phyloP scores from a whole-genome alignment of 2,113 vertebrate species.

The Erythrolamprus reginae region DNA sequence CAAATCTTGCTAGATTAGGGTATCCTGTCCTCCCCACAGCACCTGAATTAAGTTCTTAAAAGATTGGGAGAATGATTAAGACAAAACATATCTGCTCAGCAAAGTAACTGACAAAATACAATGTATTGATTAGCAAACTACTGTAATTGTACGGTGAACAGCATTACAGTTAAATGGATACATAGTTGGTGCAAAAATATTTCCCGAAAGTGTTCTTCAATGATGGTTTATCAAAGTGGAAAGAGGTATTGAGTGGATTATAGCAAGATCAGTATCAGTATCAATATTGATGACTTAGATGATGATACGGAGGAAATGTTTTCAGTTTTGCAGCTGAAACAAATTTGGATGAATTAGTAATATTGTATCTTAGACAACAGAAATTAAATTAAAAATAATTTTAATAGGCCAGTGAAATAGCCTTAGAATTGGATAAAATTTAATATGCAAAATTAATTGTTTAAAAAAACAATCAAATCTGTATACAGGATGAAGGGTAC shows the following conservation, averaged over 20 bases:
- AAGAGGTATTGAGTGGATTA: not conserved
- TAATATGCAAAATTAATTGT: not conserved
- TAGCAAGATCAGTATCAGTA: not conserved
- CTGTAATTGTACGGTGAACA: not conserved
- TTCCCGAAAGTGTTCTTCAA: not conserved
- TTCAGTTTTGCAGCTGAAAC: not conserved
- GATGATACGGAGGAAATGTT: not conserved
- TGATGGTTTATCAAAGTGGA: not conserved
- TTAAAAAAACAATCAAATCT: not conserved
- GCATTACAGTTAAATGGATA: not conserved
- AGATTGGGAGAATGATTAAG: not conserved
- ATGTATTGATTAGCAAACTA: not conserved
- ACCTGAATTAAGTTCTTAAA: not conserved
- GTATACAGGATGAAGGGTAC: not conserved
- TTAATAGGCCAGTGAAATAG: not conserved
- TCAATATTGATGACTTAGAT: not conserved
- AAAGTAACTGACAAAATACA: not conserved
- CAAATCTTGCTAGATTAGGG: not conserved
- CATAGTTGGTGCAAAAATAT: not conserved
- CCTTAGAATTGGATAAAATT: not conserved
- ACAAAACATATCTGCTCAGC: not conserved
- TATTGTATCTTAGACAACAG: not conserved
- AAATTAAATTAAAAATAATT: not conserved
- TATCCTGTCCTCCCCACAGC: not conserved
- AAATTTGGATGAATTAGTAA: not conserved